These are phyloP conservation scores for Solenopsis fugax DNA, from an alignment of 1,140 invertebrate genomes.

Conservation along the genomic window DNA sequence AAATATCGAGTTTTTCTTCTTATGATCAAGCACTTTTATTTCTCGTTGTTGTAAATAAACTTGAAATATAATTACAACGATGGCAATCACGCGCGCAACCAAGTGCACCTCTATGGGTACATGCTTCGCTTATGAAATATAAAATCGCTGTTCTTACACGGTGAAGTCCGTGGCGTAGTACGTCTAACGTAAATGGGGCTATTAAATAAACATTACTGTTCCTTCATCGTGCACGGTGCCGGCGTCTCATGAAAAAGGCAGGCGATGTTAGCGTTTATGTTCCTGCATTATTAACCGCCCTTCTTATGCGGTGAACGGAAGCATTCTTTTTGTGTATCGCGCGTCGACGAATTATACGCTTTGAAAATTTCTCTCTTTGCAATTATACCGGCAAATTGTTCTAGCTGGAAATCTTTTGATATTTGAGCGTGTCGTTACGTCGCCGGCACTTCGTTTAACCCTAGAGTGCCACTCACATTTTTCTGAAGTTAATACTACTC, in stretches of 20 bases:
- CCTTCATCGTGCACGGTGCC: slow-evolving; percentile 51
- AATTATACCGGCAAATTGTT: neutral
- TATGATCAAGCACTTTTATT: neutral
- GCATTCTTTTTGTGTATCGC: slow-evolving; percentile 31
- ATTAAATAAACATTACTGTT: slow-evolving; percentile 66
- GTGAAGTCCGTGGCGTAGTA: slow-evolving; percentile 3
- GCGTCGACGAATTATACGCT: slow-evolving; percentile 37
- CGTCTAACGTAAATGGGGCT: slow-evolving; percentile 46
- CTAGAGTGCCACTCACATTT: too few relatives aligned
- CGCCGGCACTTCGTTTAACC: neutral
- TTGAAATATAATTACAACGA: neutral
- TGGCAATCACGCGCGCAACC: neutral
- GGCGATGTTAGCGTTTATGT: slow-evolving; percentile 58
- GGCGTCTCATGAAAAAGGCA: slow-evolving; percentile 63
- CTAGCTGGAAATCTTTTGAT: slow-evolving; percentile 1
- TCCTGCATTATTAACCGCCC: slow-evolving; percentile 49
- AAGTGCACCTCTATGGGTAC: neutral
- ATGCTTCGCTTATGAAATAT: slow-evolving; percentile 32
- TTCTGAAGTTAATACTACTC: too few relatives aligned
- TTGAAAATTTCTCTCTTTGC: neutral
- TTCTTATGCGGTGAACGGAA: slow-evolving; percentile 32
- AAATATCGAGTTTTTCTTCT: neutral
- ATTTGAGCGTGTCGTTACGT: neutral
- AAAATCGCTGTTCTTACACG: slow-evolving; percentile 48
- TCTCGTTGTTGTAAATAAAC: neutral